Evolutionary conservation across 2,888 invertebrate species (phyloP), one percentile per base, ranked within the genome.

Genomic region (Macrophya alboannulata): DNA sequence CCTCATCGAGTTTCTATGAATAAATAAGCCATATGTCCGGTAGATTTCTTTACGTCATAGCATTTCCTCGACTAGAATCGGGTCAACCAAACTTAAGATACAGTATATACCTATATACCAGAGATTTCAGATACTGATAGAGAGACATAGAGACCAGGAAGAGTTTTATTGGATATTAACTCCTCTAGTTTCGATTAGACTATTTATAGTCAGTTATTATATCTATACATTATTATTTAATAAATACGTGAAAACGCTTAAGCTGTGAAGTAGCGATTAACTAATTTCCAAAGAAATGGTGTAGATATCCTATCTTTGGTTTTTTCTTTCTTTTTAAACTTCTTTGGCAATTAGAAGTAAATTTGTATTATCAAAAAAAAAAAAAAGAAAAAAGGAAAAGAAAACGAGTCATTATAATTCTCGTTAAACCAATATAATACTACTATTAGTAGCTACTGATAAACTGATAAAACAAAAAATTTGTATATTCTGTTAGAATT

Each of bases 1-100:
- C 81, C 81, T 81, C 81, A 81, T 81, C 81, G 81, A 62, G 81
- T 81, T 81, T 81, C 81, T 81, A 81, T 81, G 81, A 81, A 81
- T 81, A 81, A 81, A 81, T 81, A 81, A 81, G 40, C 81, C 40
- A 81, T 77, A 77, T 81, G 81, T 81, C 81, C 81, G 81, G 81
- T 81, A 81, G 81, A 81, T 81, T 81, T 81, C 81, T 81, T 62
- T 81, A 81, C 81, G 81, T 81, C 81, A 81, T 81, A 62, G 62
- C 43, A 40, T 81, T 81, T 81, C 43, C 81, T 81, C 25, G 31
- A 51, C 5, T 31, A 31, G 43, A 81, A 81, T 37, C 81, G 62
- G 81, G 81, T 81, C 81, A 81, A 81, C 81, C 43, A 21, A 62
- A 81, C 59, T 21, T 21, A 37, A 77, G 77, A 55, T 77, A 77